phyloP scores from a whole-genome alignment of 2,113 vertebrate species.

The Hydrolagus affinis region DNA sequence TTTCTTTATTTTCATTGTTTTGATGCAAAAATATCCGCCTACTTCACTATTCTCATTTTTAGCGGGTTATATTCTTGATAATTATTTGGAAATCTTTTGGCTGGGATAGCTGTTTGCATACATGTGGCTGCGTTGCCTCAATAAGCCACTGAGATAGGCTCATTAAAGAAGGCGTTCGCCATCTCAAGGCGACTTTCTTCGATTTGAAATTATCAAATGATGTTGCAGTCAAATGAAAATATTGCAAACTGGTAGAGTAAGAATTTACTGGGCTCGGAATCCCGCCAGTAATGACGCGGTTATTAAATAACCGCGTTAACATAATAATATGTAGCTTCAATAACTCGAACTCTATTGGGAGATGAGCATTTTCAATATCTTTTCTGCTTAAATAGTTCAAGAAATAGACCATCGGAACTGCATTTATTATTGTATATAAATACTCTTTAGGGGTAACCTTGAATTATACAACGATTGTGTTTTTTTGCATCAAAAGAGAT shows the following conservation, averaged over 20 bases:
- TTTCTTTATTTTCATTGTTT: conserved; percentile 35
- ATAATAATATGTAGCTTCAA: neutral
- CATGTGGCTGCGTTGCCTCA: no score
- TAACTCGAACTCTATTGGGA: conserved; percentile 12
- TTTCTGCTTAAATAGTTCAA: neutral
- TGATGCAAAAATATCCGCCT: conserved; percentile 4
- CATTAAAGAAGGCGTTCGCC: conserved; percentile 6
- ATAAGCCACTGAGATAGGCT: neutral
- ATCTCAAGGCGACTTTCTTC: neutral
- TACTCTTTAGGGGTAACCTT: neutral
- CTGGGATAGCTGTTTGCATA: no score
- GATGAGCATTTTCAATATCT: conserved; percentile 7
- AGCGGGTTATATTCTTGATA: neutral
- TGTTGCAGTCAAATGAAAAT: neutral
- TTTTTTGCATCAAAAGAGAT: no score
- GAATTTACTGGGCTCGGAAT: neutral
- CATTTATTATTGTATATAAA: neutral
- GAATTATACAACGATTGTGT: no score
- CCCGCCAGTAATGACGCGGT: conserved; percentile 16
- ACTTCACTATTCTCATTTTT: conserved; percentile 41
- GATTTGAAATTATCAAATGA: neutral
- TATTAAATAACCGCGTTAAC: neutral
- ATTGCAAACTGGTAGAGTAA: neutral
- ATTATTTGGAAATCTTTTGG: neutral
- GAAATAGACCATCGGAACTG: neutral